Conservation (phyloP, 2,888 invertebrate species). For the Empis livida region DNA sequence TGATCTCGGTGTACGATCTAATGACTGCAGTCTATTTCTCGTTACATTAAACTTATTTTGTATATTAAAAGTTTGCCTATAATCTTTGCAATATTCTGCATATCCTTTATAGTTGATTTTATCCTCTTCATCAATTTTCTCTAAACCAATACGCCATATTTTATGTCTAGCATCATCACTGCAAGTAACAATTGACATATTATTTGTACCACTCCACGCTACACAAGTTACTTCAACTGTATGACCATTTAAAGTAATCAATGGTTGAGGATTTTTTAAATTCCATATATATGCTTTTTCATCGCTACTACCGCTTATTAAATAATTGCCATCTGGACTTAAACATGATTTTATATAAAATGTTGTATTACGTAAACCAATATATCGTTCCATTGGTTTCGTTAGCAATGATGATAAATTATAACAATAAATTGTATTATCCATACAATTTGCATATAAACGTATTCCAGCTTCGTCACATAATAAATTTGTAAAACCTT, state of each 20-base stretch:
- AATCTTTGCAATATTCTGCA: conserved; percentile 35
- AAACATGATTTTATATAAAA: conserved; percentile 77
- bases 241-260: conserved; percentile 62
- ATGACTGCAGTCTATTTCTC: conserved; percentile 18
- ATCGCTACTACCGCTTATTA: conserved; percentile 82
- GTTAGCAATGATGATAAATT: conserved; percentile 54
- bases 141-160: conserved; percentile 57
- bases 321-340: conserved; percentile 66
- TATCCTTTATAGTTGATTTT: conserved; percentile 35
- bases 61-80: conserved; percentile 7
- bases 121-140: conserved; percentile 32
- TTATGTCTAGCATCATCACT: conserved; percentile 71
- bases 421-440: conserved; percentile 73
- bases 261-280: conserved; percentile 47
- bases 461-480: conserved; percentile 54
- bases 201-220: conserved; percentile 54
- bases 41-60: background rate
- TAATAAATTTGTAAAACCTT: conserved; percentile 65
- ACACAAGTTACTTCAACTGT: conserved; percentile 78
- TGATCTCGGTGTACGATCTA: conserved; percentile 41
- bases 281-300: conserved; percentile 80
- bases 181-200: conserved; percentile 59
- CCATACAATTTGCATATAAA: conserved; percentile 78
- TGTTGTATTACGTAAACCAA: conserved; percentile 64
- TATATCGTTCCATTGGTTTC: conserved; percentile 49